Percentiles rank a stretch among this genome's conserved stretches.
Evolutionary conservation across 1,140 invertebrate species (phyloP).

Genomic region (Drosophila rhopaloa): DNA sequence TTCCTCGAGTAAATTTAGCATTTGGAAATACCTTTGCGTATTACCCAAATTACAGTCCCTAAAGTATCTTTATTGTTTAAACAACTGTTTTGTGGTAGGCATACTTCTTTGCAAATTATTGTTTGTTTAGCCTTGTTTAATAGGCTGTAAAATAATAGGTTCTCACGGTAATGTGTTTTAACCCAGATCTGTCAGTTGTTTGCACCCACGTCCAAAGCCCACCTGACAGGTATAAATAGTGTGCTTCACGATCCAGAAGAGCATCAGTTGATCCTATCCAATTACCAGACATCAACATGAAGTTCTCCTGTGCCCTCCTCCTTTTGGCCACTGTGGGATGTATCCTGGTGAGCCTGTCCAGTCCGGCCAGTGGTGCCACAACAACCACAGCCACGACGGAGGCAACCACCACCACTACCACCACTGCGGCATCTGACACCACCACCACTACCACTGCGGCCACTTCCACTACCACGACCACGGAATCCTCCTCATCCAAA

Average conservation of each 20-base stretch:
- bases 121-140: no score
- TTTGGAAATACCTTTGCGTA: no score
- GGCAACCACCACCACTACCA: not conserved
- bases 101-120: conserved; percentile 9
- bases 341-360: conserved; percentile 12
- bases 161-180: conserved; percentile 6
- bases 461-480: not conserved
- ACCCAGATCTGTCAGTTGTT: not conserved
- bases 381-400: conserved; percentile 10
- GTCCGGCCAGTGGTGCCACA: not conserved
- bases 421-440: not conserved
- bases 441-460: not conserved
- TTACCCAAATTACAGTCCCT: not conserved
- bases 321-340: conserved; percentile 13
- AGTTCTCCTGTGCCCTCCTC: conserved; percentile 5
- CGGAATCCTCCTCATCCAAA: not conserved
- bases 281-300: conserved; percentile 8
- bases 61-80: conserved; percentile 5
- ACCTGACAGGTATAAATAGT: conserved; percentile 21
- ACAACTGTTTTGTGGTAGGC: conserved; percentile 3
- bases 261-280: conserved; percentile 24
- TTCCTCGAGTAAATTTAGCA: not conserved
- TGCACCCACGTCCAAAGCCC: no score
- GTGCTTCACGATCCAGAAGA: not conserved
- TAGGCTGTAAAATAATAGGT: not conserved